A percentile compares a stretch with the other conserved stretches of the same genome.
Conservation (phyloP, 2,113 vertebrate species). For the Sinocyclocheilus grahami region DNA sequence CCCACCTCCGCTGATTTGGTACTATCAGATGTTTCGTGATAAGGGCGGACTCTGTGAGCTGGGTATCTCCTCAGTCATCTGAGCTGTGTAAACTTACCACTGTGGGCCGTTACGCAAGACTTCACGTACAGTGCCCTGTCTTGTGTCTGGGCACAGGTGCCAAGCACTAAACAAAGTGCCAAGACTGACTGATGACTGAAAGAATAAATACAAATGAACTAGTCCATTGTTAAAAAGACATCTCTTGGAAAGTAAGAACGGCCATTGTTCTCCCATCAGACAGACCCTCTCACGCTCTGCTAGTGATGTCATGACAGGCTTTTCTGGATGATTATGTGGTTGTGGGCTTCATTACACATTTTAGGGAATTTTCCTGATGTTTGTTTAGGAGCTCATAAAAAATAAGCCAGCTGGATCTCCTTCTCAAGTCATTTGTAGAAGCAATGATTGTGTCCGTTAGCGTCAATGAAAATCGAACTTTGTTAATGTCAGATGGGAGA, state of each 20-base stretch:
- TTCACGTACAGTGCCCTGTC: slow-evolving; percentile 19
- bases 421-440: slow-evolving; percentile 19
- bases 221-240: slow-evolving; percentile 33
- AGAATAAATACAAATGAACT: neutral
- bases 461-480: slow-evolving; percentile 24
- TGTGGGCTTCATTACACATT: slow-evolving; percentile 44
- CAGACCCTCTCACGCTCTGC: slow-evolving; percentile 44
- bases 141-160: slow-evolving; percentile 39
- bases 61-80: slow-evolving; percentile 67
- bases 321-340: slow-evolving; percentile 46
- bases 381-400: slow-evolving; percentile 22
- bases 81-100: slow-evolving; percentile 77
- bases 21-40: slow-evolving; percentile 65
- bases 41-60: slow-evolving; percentile 53
- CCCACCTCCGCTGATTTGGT: slow-evolving; percentile 65
- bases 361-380: slow-evolving; percentile 45
- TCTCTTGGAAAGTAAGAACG: slow-evolving; percentile 8
- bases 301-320: slow-evolving; percentile 48
- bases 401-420: slow-evolving; percentile 30
- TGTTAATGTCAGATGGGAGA: slow-evolving; percentile 12
- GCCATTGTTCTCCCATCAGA: slow-evolving; percentile 35
- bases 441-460: slow-evolving; percentile 14
- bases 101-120: slow-evolving; percentile 64
- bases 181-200: slow-evolving; percentile 14
- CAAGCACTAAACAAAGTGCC: neutral